phyloP scores from a whole-genome alignment of 2,797 vertebrate genomes.

The Hydrolagus colliei region DNA sequence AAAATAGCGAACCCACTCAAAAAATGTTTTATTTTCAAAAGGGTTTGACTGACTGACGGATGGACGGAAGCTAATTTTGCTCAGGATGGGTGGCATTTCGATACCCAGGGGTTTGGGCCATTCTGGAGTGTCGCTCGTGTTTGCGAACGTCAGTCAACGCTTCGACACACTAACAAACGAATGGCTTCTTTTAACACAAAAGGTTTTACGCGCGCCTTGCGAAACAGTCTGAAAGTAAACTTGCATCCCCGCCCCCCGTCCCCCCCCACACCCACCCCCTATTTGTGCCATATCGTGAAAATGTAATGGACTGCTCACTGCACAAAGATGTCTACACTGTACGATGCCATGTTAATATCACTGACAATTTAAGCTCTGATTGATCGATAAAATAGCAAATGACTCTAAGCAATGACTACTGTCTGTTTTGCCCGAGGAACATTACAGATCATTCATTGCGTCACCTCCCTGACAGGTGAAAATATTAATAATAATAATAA shows the following conservation, averaged over 20 bases:
- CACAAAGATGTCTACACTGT: conserved; percentile 2
- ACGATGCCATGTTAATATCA: not conserved
- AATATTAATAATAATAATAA: too few relatives aligned
- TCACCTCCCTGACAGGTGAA: too few relatives aligned
- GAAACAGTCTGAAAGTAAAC: not conserved
- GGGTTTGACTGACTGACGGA: not conserved
- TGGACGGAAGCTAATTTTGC: not conserved
- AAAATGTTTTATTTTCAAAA: not conserved
- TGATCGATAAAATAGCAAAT: too few relatives aligned
- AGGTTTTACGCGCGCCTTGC: not conserved
- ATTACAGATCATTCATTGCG: too few relatives aligned
- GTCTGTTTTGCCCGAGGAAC: too few relatives aligned
- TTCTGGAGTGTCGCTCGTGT: not conserved
- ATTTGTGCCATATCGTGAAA: not conserved
- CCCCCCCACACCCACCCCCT: too few relatives aligned
- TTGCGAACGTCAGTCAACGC: not conserved
- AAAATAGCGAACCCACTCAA: too few relatives aligned
- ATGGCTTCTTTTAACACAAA: not conserved
- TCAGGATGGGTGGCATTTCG: not conserved
- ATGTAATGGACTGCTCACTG: not conserved
- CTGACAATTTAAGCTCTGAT: not conserved
- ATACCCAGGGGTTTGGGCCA: not conserved
- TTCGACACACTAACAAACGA: not conserved
- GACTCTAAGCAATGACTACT: too few relatives aligned
- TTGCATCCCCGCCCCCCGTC: not conserved